Conservation (phyloP, 2,113 vertebrate species). For the Turdus rufiventris region DNA sequence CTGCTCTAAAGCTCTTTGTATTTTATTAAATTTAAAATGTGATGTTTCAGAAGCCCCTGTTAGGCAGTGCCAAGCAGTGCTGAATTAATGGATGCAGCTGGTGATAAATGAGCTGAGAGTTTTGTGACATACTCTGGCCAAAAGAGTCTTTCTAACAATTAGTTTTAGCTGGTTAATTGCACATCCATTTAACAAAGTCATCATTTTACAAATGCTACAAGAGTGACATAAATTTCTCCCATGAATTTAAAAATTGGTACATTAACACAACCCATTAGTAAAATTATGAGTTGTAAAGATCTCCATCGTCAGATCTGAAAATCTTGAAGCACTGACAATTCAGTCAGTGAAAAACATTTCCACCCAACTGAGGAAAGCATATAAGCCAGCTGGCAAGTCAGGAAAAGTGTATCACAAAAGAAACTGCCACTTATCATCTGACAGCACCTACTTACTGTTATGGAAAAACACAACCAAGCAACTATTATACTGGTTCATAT, state of each 20-base stretch:
- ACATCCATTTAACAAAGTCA: constrained; percentile 70
- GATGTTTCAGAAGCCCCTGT: constrained; percentile 18
- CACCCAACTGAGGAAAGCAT: constrained; percentile 34
- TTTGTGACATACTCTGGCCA: constrained; percentile 61
- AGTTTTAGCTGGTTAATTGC: constrained; percentile 70
- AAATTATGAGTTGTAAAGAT: constrained; percentile 63
- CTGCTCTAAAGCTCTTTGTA: constrained; percentile 18
- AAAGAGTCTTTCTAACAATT: constrained; percentile 69
- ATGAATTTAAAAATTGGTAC: constrained; percentile 47
- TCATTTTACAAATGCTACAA: constrained; percentile 67
- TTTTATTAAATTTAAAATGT: constrained; percentile 50
- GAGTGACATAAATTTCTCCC: constrained; percentile 64
- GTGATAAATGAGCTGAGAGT: constrained; percentile 62
- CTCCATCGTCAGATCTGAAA: constrained; percentile 37
- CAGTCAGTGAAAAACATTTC: constrained; percentile 53
- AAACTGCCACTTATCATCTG: constrained; percentile 53
- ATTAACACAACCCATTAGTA: constrained; percentile 50
- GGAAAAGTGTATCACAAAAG: constrained; percentile 51
- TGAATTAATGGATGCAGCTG: constrained; percentile 62
- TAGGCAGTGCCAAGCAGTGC: constrained; percentile 49
- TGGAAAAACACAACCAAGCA: constrained; percentile 54
- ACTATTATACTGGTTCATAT: constrained; percentile 34
- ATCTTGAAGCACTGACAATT: constrained; percentile 46
- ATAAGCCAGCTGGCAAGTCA: constrained; percentile 40
- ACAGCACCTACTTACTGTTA: constrained; percentile 64